Base-by-base conservation (phyloP, 1,140 invertebrate species). In the Stratiolaelaps scimitus region DNA sequence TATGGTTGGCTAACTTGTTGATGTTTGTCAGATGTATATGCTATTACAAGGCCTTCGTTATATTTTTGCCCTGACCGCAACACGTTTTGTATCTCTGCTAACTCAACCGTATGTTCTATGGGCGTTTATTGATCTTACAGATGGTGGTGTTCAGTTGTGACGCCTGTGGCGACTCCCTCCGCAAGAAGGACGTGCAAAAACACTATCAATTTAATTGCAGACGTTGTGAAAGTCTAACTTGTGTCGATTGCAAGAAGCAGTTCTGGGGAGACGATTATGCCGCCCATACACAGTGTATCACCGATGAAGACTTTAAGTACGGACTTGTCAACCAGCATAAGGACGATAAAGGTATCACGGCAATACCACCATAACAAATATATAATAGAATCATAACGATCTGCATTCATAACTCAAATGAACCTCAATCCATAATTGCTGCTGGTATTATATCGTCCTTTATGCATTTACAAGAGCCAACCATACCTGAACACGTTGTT, bases 171-270 rank as follows among this genome's bases (percentile, higher is more conserved):
- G 53, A 60, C 6, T 60, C 53, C 15, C 53, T 60, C 23, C 53
- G 53, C 6, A 60, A 60, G 53, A 60, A 60, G 34, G 53, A 60
- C 13, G 53, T 60, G 26, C 53, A 60, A 34, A 60, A 60, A 60
- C 53, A 60, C 23, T 60, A 60, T 23, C 53, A 60, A 10, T 60
- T 60, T 23, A 60, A 60, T 60, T 60, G 53, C 53, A 26, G 53
- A 20, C 53, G 53, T 26, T 60, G 53, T 10, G 53, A 60, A 26
- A 60, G 53, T 34, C 53, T 60, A 26, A 60, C 53, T n/a, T 60
- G 53, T 60, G 53, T 60, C 26, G 53, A 60, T 60, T 60, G 53
- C 34, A 60, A 60, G 20, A 60, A 60, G 26, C 53, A 60, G 23
- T 60, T 60, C 10, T 60, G 53, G 53, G 53, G 53, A n/a, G 53